Base-by-base conservation (phyloP, 2,888 invertebrate species). In the Bellardia pandia region DNA sequence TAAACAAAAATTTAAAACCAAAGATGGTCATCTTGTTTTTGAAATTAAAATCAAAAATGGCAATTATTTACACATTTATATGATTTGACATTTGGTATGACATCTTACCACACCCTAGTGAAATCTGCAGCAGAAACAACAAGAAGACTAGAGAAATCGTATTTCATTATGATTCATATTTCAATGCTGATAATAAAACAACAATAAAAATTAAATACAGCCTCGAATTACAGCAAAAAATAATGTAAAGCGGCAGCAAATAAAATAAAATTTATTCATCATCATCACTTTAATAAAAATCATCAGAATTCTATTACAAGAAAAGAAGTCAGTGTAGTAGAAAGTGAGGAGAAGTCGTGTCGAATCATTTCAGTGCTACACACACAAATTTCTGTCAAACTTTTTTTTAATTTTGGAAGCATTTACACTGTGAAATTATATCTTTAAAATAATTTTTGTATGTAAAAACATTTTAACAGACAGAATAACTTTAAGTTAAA, bases 21-120 rank as follows among this genome's bases (percentile, higher is more conserved):
- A 11, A 9, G 45, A 33, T 4, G 51, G 37, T 69, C 58, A 60
- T 16, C 37, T 37, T 37, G 37, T 37, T 37, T 37, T 37, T 23
- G 16, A 78, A 78, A 78, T 77, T 69, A 33, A 78, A 78, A 87
- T 71, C 69, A 78, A 78, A 86, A 87, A 83, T 85, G 42, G 64
- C 81, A 85, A 85, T 87, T 81, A 82, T 71, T 64, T 56, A 51
- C 56, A 68, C 76, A 78, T 81, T 87, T 78, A 87, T 78, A 75
- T 77, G 85, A 87, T 69, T 85, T 87, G 87, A 87, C 86, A 83
- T 71, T 83, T 79, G 64, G 74, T 68, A 69, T 86, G 56, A 86
- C 66, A 86, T 42, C 68, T 62, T 74, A 82, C 74, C 87, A 87
- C 85, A 75, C 81, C 78, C 78, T 37, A n/a, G 13, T 30, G 66